Percentiles rank a stretch among this genome's conserved stretches.
phyloP scores from a whole-genome alignment of 1,140 invertebrate genomes.

The Drosophila rufa region DNA sequence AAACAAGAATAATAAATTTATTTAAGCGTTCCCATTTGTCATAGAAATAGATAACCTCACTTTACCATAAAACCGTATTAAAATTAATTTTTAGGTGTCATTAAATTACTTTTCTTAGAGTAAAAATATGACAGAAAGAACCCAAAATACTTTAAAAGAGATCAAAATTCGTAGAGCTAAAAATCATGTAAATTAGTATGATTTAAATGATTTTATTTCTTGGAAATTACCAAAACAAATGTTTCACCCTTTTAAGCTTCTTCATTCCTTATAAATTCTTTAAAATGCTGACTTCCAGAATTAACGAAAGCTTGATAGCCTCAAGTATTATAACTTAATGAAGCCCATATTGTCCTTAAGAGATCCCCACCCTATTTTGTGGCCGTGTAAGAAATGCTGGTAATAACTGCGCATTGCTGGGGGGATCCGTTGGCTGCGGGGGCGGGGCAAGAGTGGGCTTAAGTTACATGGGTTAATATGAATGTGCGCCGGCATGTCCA shows the following conservation, averaged over 20 bases:
- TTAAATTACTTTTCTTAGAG: background rate
- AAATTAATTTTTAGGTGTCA: background rate
- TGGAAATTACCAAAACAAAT: too few relatives aligned
- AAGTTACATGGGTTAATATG: conserved; percentile 44
- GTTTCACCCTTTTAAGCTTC: too few relatives aligned
- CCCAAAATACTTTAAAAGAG: too few relatives aligned
- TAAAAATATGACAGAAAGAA: too few relatives aligned
- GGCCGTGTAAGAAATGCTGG: conserved; percentile 43
- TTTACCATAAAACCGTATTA: background rate
- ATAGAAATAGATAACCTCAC: background rate
- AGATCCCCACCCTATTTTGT: background rate
- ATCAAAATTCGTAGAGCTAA: too few relatives aligned
- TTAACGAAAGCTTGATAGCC: too few relatives aligned
- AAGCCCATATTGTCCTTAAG: background rate
- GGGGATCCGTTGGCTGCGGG: conserved; percentile 12
- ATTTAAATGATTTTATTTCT: too few relatives aligned
- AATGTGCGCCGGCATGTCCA: conserved; percentile 55
- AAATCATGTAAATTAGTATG: too few relatives aligned
- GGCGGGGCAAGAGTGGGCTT: conserved; percentile 7
- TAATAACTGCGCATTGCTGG: conserved; percentile 51
- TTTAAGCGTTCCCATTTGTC: background rate
- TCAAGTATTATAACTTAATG: too few relatives aligned
- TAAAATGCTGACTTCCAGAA: too few relatives aligned
- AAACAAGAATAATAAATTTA: background rate
- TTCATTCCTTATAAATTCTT: too few relatives aligned